phyloP scores from a whole-genome alignment of 1,140 invertebrate species.

The Neelides sp. region DNA sequence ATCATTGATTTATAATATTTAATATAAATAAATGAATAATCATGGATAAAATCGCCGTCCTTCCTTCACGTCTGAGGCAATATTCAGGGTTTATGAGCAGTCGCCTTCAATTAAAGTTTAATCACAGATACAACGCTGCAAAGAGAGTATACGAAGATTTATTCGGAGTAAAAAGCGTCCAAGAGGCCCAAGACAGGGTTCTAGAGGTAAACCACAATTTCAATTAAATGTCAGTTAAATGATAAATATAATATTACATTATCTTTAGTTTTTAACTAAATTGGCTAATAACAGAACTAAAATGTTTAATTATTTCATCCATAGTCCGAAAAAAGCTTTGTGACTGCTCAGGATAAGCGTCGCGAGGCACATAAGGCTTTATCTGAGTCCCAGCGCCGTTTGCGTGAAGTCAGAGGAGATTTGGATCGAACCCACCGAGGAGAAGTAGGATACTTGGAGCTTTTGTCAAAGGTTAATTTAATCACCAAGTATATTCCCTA shows the following conservation, averaged over 20 bases:
- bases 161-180: slow-evolving; percentile 38
- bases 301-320: slow-evolving; percentile 34
- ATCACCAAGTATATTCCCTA: background rate
- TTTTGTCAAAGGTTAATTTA: slow-evolving; percentile 29
- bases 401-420: slow-evolving; percentile 52
- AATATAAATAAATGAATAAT: too few species aligned
- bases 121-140: slow-evolving; percentile 32
- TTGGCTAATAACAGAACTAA: background rate
- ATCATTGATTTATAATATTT: too few species aligned
- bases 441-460: slow-evolving; percentile 50
- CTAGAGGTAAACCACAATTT: slow-evolving; percentile 33
- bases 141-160: slow-evolving; percentile 43
- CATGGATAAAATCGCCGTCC: too few species aligned
- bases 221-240: slow-evolving; percentile 7
- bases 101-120: too few species aligned
- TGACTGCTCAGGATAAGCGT: slow-evolving; percentile 46
- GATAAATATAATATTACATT: slow-evolving; percentile 4
- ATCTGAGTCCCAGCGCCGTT: slow-evolving; percentile 43
- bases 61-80: too few species aligned
- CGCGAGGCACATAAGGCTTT: slow-evolving; percentile 45
- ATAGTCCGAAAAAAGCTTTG: slow-evolving; percentile 47
- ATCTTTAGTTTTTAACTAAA: slow-evolving; percentile 12
- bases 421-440: slow-evolving; percentile 53
- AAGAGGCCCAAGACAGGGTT: slow-evolving; percentile 38
- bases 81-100: too few species aligned